These are phyloP conservation scores for Odocoileus hemionus DNA, from an alignment of 2,113 vertebrate species.

Conservation along the genomic window DNA sequence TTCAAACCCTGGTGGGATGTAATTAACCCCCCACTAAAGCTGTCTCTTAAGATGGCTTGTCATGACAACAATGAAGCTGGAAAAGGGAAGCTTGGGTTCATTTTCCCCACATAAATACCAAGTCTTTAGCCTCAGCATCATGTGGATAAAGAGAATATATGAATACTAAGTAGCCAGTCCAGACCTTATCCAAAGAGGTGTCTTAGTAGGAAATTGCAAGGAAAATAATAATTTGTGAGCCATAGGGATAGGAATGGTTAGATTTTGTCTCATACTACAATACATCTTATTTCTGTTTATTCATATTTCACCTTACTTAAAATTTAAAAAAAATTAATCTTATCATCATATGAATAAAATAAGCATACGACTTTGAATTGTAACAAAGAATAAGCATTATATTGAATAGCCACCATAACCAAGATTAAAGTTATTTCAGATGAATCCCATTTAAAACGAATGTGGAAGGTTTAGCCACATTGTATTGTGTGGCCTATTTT, in stretches of 20 bases:
- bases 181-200: slow-evolving; percentile 14
- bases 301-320: background rate
- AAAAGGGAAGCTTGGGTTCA: background rate
- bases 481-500: background rate
- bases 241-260: background rate
- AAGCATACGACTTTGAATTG: background rate
- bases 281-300: slow-evolving; percentile 28
- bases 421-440: slow-evolving; percentile 15
- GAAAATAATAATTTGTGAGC: background rate
- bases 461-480: background rate
- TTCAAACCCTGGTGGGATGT: background rate
- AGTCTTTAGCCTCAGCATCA: background rate
- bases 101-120: background rate
- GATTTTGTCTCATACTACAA: background rate
- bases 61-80: background rate
- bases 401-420: background rate
- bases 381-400: background rate
- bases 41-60: background rate
- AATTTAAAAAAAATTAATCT: background rate
- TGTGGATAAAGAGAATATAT: background rate
- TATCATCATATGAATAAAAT: background rate
- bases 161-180: background rate
- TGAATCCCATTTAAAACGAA: slow-evolving; percentile 13
- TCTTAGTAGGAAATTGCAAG: background rate
- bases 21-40: background rate